Base-by-base conservation (phyloP, 1,140 invertebrate genomes). In the Rhagoletis pomonella region DNA sequence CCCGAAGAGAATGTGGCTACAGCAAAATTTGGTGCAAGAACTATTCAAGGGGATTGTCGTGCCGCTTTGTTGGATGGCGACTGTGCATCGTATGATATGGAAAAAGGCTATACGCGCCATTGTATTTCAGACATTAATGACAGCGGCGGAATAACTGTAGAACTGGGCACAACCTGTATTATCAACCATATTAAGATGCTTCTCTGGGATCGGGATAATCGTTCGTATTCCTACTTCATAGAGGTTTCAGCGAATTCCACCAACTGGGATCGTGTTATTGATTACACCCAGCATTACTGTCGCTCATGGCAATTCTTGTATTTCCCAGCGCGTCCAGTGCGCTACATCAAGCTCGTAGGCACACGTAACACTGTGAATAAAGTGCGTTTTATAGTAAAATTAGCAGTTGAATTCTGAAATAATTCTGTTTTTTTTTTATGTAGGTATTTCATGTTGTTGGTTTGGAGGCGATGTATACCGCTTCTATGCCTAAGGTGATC, bases 301-400 rank as follows among this genome's bases (percentile, higher is more conserved):
- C 96, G 99, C 86, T 99, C 98, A 19, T 99, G 98, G 97, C 99
- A 99, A 94, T 96, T 96, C 92, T 95, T 99, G 39, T 98, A 98
- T 94, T 99, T 99, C 94, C 95, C 96, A 88, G 95, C 97, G 9
- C 94, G 97, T 87, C 98, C 99, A 86, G 97, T 99, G 73, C 95
- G 96, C 89, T 99, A 96, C 93, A 97, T 99, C 88, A 95, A 96
- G 90, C 95, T 99, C 67, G 97, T 99, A 89, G 99, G 97, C 90
- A 99, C 98, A 47, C 96, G 98, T 92, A 99, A 99, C 93, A 99
- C 98, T 42, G 97, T 98, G 3, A 99, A 99, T 94, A 96, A 97
- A 93, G 96, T 96, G 4, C 7, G 69, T 77, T 44, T 5, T 55
- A 2, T 77, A 47, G 19, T 77, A 17, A 55, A 64, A 19, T 19